Base-by-base conservation (phyloP, 53 echinoderm and acorn worm genomes). In the Patiria pectinifera region DNA sequence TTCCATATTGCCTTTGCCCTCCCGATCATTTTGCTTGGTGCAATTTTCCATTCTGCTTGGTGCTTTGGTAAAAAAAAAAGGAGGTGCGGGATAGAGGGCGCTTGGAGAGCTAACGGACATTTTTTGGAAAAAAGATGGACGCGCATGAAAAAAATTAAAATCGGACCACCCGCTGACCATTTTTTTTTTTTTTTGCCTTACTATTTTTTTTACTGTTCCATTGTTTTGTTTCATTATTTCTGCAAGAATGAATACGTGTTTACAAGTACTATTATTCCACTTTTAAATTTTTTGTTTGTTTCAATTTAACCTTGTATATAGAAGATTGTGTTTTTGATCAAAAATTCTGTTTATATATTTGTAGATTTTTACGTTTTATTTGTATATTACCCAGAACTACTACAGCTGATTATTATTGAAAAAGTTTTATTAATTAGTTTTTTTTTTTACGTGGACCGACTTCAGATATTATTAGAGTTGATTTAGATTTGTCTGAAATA, bases 381-480 rank as follows among this genome's bases (percentile, higher is more conserved):
- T 70, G n/a, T 86, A 86, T 85, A 47, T 86, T 86, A 86, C 86
- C 16, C 86, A 72, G 86, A 84, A 48, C 71, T 86, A 86, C 74
- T 71, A 19, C 48, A 79, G 80, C 48, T 79, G 79, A 79, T 79
- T 79, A 66, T 13, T 22, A 23, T 74, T 22, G 9, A 23, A n/a
- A 4, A 21, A 18, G 15, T 66, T 18, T 66, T 66, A 18, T 14
- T 66, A 14, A 13, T 66, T 66, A 3, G 53, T 53, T 53, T 66
- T 66, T 66, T 13, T 11, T 60, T 8, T 60, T 12, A 66, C 3
- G 19, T 66, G 2, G 66, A 66, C 66, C 10, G 66, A 66, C 15
- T 14, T 66, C 66, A 66, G 19, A 66, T 13, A 66, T 66, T 66
- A 66, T 66, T 14, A 66, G 66, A 66, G 15, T 18, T 66, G 19